phyloP scores from a whole-genome alignment of 2,113 vertebrate genomes.

The Pachypanchax playfairii region DNA sequence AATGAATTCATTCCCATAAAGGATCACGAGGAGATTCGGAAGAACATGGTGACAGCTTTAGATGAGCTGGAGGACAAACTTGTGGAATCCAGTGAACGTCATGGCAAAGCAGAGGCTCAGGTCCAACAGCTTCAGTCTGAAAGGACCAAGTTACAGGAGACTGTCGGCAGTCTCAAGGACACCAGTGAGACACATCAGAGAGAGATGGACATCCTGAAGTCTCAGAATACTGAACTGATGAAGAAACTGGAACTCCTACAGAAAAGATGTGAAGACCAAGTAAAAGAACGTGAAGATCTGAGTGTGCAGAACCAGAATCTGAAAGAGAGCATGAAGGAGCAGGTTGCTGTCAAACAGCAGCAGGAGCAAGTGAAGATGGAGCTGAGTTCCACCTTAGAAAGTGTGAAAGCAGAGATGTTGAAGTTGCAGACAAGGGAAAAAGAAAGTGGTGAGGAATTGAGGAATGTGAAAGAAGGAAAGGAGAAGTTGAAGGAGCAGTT shows the following conservation, averaged over 20 bases:
- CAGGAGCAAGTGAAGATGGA: constrained; percentile 80
- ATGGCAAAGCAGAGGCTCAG: constrained; percentile 81
- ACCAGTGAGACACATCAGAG: constrained; percentile 75
- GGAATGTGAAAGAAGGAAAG: constrained; percentile 83
- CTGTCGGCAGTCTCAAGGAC: constrained; percentile 73
- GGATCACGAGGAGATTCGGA: constrained; percentile 84
- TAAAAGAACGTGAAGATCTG: constrained; percentile 72
- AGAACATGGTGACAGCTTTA: constrained; percentile 74
- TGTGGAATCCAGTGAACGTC: constrained; percentile 81
- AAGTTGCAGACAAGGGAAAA: constrained; percentile 77
- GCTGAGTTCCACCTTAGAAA: constrained; percentile 80
- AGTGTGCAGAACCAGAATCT: constrained; percentile 78
- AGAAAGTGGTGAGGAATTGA: constrained; percentile 75
- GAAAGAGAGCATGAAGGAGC: constrained; percentile 76
- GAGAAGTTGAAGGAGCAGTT: constrained; percentile 79
- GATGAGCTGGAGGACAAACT: constrained; percentile 87
- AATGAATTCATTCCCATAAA: constrained; percentile 83
- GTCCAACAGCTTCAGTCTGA: constrained; percentile 82
- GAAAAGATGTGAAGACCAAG: constrained; percentile 75
- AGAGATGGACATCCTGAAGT: constrained; percentile 76
- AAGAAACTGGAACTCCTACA: constrained; percentile 79
- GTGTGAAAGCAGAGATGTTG: constrained; percentile 77
- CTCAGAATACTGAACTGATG: constrained; percentile 73
- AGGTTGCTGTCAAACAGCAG: constrained; percentile 80
- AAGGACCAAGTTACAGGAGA: constrained; percentile 77